Evolutionary conservation across 2,113 vertebrate genomes (phyloP).

Genomic region (Chloropsis cyanopogon): DNA sequence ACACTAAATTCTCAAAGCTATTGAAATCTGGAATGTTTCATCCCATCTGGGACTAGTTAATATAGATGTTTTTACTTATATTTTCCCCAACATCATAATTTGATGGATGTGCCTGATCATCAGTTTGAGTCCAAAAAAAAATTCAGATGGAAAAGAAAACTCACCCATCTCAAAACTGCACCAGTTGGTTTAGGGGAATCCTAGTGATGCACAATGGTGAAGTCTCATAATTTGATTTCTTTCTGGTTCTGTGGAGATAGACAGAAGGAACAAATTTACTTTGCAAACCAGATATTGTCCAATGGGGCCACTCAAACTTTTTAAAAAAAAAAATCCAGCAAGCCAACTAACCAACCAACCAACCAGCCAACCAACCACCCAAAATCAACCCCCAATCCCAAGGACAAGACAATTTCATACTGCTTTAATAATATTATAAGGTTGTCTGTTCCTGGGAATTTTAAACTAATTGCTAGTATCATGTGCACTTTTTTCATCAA

Average conservation of each 20-base stretch:
- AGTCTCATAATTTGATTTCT: not conserved
- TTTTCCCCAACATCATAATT: not conserved
- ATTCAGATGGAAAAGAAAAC: not conserved
- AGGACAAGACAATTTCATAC: not conserved
- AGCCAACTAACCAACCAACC: no score
- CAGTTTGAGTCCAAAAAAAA: not conserved
- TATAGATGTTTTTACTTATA: not conserved
- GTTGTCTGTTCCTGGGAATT: not conserved
- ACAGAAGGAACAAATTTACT: not conserved
- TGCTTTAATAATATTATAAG: not conserved
- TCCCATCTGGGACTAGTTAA: not conserved
- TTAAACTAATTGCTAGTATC: not conserved
- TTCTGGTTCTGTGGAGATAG: not conserved
- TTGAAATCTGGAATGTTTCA: not conserved
- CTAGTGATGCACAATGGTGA: not conserved
- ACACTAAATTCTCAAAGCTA: not conserved
- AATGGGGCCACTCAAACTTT: not conserved
- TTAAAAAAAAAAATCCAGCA: accelerated
- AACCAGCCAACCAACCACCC: no score
- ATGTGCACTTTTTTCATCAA: not conserved
- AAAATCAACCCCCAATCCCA: accelerated
- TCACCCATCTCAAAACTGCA: not conserved
- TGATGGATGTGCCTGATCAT: not conserved
- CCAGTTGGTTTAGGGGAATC: not conserved
- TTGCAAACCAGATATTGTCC: not conserved